Conservation (phyloP, 2,113 vertebrate species). For the Galbula dea region DNA sequence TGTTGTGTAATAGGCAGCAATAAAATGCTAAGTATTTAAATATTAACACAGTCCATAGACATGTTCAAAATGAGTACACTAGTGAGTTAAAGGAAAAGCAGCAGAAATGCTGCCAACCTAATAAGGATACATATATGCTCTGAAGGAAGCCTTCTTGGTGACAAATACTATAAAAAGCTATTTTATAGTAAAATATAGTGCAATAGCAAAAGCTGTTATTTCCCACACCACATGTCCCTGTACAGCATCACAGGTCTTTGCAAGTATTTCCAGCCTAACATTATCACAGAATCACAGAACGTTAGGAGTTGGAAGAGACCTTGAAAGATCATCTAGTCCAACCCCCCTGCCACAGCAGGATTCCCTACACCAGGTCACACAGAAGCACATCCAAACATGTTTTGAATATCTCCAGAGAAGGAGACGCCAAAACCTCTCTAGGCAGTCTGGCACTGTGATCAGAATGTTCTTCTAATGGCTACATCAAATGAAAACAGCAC, state of each 20-base stretch:
- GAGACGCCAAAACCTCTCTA: too few relatives aligned
- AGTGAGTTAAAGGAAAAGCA: not conserved
- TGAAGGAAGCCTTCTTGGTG: not conserved
- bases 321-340: too few relatives aligned
- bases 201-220: not conserved
- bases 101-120: not conserved
- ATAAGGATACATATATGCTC: rapidly evolving
- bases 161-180: not conserved
- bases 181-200: not conserved
- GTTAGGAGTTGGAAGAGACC: too few relatives aligned
- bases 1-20: not conserved
- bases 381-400: too few relatives aligned
- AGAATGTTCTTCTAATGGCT: not conserved
- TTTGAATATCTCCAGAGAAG: too few relatives aligned
- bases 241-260: not conserved
- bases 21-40: not conserved
- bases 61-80: not conserved
- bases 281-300: too few relatives aligned
- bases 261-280: not conserved
- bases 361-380: too few relatives aligned
- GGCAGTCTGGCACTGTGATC: rapidly evolving
- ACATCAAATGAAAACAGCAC: not conserved
- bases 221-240: not conserved
- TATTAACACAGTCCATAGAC: not conserved
- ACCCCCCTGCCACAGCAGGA: too few relatives aligned